Percentiles rank a stretch among this genome's conserved stretches.
Evolutionary conservation across 1,140 invertebrate species (phyloP).

Genomic region (Aphis craccivora): DNA sequence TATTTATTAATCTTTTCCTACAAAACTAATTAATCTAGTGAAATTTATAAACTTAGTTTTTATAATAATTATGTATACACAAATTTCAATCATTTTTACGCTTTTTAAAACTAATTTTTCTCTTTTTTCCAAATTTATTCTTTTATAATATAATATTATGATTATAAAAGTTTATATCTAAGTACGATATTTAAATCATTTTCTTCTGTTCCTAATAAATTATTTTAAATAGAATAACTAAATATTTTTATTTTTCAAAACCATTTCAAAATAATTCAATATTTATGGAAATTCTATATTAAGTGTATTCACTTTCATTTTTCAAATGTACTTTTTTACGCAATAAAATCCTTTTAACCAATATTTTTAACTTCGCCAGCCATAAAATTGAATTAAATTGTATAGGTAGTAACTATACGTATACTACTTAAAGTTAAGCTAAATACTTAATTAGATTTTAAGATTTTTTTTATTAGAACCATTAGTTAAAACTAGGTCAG

Average conservation of each 20-base stretch:
- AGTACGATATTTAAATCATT: not conserved
- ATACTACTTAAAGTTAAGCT: not conserved
- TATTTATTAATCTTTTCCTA: not conserved
- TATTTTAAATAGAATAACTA: slow-evolving; percentile 2
- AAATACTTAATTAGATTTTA: not conserved
- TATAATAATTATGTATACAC: not conserved
- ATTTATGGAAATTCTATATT: not conserved
- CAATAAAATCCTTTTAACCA: not conserved
- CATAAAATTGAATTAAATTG: not conserved
- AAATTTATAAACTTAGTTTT: not conserved
- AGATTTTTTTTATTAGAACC: too few relatives aligned
- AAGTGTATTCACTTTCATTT: not conserved
- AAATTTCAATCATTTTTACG: slow-evolving; percentile 1
- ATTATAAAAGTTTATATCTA: slow-evolving; percentile 6
- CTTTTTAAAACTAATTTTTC: slow-evolving; percentile 12
- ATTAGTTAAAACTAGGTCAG: too few relatives aligned
- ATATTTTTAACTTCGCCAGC: not conserved
- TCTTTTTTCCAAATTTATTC: not conserved
- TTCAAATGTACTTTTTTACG: not conserved
- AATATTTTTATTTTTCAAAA: not conserved
- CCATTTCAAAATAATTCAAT: not conserved
- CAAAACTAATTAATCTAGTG: not conserved
- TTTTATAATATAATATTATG: not conserved
- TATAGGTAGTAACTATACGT: not conserved
- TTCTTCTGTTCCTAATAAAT: not conserved